Evolutionary conservation across 2,888 invertebrate species (phyloP).

Genomic region (Masnerella sp.): DNA sequence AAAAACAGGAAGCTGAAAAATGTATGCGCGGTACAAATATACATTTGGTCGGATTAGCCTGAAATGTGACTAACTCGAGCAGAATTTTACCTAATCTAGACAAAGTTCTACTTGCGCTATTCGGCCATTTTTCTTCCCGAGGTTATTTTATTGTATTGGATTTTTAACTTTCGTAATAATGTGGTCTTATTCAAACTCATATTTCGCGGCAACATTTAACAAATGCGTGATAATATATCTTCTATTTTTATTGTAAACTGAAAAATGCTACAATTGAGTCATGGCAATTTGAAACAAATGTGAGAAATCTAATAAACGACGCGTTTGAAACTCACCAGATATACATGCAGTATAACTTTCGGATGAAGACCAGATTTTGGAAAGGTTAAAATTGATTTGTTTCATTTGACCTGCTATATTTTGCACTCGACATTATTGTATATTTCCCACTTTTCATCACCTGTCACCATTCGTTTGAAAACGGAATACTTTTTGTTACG

Average conservation of each 20-base stretch:
- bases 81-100: constrained; percentile 35
- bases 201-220: too few relatives aligned
- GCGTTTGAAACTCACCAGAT: not conserved
- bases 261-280: too few relatives aligned
- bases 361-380: constrained; percentile 15
- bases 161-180: too few relatives aligned
- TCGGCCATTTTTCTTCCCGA: constrained; percentile 4
- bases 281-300: too few relatives aligned
- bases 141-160: not conserved
- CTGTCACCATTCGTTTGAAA: constrained; percentile 40
- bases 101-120: not conserved
- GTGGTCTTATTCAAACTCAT: too few relatives aligned
- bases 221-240: too few relatives aligned
- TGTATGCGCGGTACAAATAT: constrained; percentile 16
- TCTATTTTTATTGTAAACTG: too few relatives aligned
- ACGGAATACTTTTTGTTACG: constrained; percentile 33
- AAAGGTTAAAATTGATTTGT: constrained; percentile 32
- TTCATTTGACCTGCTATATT: constrained; percentile 41
- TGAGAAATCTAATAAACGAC: constrained; percentile 29
- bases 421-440: constrained; percentile 45
- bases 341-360: constrained; percentile 1
- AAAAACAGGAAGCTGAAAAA: constrained; percentile 22
- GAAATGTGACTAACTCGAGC: constrained; percentile 37
- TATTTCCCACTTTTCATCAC: constrained; percentile 46
- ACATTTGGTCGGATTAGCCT: constrained; percentile 40